A percentile compares a stretch with the other conserved stretches of the same genome.
Conservation (phyloP, 2,113 vertebrate genomes). For the Micromys minutus region DNA sequence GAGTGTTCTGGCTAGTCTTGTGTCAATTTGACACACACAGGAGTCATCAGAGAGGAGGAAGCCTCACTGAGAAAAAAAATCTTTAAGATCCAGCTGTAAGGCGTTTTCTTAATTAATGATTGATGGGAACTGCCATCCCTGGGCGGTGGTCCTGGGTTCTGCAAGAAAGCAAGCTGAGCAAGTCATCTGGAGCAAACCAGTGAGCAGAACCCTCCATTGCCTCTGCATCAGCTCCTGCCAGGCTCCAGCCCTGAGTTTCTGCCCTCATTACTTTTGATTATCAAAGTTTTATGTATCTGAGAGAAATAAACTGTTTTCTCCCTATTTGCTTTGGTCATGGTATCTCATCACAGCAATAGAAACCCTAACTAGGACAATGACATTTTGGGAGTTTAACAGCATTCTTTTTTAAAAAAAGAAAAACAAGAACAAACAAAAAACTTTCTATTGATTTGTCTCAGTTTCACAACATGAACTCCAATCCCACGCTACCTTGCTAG, state of each 20-base stretch:
- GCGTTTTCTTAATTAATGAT: neutral
- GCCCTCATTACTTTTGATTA: neutral
- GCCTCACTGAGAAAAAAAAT: neutral
- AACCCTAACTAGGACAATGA: neutral
- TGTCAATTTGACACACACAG: neutral
- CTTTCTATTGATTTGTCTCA: neutral
- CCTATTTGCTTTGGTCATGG: neutral
- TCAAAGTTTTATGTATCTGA: neutral
- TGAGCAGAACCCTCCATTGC: neutral
- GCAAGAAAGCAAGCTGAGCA: neutral
- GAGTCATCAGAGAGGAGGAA: neutral
- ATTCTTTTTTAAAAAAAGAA: neutral
- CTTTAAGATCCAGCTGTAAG: neutral
- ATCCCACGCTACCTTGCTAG: neutral
- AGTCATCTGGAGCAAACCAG: neutral
- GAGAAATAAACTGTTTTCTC: neutral
- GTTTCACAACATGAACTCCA: neutral
- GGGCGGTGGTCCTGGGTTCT: neutral
- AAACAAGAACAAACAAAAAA: no score
- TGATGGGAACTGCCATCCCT: neutral
- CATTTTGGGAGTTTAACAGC: neutral
- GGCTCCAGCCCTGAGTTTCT: neutral
- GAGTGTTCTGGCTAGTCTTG: neutral
- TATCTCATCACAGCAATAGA: neutral
- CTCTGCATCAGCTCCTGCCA: neutral